These are phyloP conservation scores for Nasua narica DNA, from an alignment of 2,797 vertebrate genomes.

Conservation along the genomic window DNA sequence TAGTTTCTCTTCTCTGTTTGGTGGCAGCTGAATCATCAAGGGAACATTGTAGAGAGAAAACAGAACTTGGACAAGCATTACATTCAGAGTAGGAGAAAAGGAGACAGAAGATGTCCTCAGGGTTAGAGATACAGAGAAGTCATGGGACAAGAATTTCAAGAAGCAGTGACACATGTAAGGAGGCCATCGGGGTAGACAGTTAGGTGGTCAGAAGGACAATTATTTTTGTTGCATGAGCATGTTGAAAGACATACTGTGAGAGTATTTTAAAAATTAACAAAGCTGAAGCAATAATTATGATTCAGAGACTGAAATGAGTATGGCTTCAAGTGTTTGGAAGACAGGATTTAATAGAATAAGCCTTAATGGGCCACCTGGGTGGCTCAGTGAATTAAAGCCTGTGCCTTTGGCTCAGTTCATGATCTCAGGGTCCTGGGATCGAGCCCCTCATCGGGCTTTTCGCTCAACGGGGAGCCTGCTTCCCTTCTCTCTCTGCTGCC, in stretches of 20 bases:
- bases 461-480: no score
- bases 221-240: background rate
- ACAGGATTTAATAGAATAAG: background rate
- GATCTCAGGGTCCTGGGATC: no score
- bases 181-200: background rate
- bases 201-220: background rate
- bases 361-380: background rate
- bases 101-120: background rate
- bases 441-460: no score
- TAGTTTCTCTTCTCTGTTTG: constrained; percentile 37
- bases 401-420: no score
- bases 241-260: background rate
- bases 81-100: constrained; percentile 16
- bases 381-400: no score
- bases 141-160: background rate
- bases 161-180: background rate
- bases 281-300: background rate
- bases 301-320: background rate
- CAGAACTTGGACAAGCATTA: background rate
- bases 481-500: no score
- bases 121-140: background rate
- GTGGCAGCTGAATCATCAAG: background rate
- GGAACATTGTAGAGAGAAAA: background rate
- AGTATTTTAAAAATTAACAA: background rate
- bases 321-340: background rate